These are phyloP conservation scores for Thera obeliscata DNA, from an alignment of 2,888 invertebrate genomes.

Conservation along the genomic window DNA sequence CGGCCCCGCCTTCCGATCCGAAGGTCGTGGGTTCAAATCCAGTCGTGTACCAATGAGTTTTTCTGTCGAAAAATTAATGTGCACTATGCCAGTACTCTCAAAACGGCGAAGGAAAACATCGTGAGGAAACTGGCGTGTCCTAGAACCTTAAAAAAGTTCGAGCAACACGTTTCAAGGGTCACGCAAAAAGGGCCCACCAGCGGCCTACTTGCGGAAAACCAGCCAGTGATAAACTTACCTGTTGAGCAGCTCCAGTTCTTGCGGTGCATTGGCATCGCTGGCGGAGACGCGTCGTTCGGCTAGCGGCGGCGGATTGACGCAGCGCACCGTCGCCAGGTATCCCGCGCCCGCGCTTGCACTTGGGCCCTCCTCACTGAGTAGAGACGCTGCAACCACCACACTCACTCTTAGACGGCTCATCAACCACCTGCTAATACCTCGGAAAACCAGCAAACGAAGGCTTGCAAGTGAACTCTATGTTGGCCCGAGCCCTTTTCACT, in stretches of 20 bases:
- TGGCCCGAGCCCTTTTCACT: slow-evolving; percentile 37
- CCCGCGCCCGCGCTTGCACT: slow-evolving; percentile 63
- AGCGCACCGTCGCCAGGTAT: slow-evolving; percentile 80
- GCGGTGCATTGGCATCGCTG: slow-evolving; percentile 71
- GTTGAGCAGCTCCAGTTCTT: slow-evolving; percentile 61
- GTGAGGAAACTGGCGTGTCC: too few species aligned
- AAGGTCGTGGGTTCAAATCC: too few species aligned
- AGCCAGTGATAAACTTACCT: slow-evolving; percentile 44
- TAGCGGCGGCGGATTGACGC: slow-evolving; percentile 80
- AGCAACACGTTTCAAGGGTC: too few species aligned
- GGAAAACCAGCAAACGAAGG: neutral
- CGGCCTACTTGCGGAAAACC: too few species aligned
- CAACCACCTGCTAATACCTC: neutral
- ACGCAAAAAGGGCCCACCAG: too few species aligned
- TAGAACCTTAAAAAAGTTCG: too few species aligned
- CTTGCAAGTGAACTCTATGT: too few species aligned
- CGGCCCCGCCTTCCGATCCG: too few species aligned
- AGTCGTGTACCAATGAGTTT: too few species aligned
- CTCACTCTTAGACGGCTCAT: neutral
- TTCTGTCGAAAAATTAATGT: too few species aligned
- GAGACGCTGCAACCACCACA: slow-evolving; percentile 60
- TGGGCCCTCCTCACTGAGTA: slow-evolving; percentile 71
- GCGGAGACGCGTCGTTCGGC: slow-evolving; percentile 78
- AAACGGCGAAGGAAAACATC: too few species aligned
- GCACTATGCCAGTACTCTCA: too few species aligned